phyloP scores from a whole-genome alignment of 2,797 vertebrate species.

The Chiloscyllium punctatum region DNA sequence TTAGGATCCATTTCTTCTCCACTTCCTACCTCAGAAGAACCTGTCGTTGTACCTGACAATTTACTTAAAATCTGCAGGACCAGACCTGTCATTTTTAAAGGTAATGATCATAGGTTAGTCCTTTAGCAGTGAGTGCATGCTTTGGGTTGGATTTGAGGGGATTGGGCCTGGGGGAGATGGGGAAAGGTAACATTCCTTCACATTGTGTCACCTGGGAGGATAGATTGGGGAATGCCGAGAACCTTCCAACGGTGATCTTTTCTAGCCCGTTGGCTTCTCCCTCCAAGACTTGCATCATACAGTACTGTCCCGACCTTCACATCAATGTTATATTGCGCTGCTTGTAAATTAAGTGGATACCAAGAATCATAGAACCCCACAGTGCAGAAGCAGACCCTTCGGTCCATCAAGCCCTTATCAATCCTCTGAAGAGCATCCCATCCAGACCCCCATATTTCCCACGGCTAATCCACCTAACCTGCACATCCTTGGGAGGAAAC shows the following conservation, averaged over 20 bases:
- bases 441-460: too few relatives aligned
- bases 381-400: too few relatives aligned
- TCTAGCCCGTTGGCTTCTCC: background rate
- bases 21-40: slow-evolving; percentile 58
- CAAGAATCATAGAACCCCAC: too few relatives aligned
- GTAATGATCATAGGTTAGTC: slow-evolving; percentile 50
- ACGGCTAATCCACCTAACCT: too few relatives aligned
- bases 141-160: background rate
- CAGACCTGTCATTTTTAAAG: slow-evolving; percentile 93
- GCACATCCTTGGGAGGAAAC: too few relatives aligned
- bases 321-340: background rate
- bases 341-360: background rate
- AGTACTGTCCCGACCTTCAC: background rate
- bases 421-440: too few relatives aligned
- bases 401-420: too few relatives aligned
- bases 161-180: background rate
- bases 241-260: too few relatives aligned
- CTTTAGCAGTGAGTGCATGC: too few relatives aligned
- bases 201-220: background rate
- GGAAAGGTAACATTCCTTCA: too few relatives aligned
- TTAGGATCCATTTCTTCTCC: slow-evolving; percentile 53
- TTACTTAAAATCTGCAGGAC: slow-evolving; percentile 83
- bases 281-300: background rate
- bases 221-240: background rate
- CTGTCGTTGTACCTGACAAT: slow-evolving; percentile 83